Conservation (phyloP, 2,797 vertebrate species). For the Acipenser oxyrinchus region DNA sequence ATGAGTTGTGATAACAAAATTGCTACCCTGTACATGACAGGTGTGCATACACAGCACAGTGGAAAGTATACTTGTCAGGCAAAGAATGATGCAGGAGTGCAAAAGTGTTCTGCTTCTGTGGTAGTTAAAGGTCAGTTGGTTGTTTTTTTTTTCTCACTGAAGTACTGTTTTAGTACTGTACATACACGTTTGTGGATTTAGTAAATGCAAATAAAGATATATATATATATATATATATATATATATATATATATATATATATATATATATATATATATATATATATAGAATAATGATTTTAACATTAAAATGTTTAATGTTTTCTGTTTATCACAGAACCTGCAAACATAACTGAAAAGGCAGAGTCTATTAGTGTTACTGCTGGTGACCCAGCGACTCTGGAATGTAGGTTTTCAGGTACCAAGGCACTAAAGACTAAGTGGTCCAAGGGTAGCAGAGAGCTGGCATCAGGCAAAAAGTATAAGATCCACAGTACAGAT, state of each 20-base stretch:
- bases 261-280: not conserved
- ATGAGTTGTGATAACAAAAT: slow-evolving; percentile 78
- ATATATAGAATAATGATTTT: not conserved
- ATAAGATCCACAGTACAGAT: slow-evolving; percentile 82
- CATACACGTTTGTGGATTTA: no score
- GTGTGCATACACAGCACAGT: slow-evolving; percentile 72
- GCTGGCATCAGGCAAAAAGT: slow-evolving; percentile 70
- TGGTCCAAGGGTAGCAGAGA: slow-evolving; percentile 85
- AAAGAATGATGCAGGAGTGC: slow-evolving; percentile 90
- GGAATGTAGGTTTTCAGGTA: slow-evolving; percentile 87
- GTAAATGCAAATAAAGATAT: no score
- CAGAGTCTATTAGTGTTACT: slow-evolving; percentile 89
- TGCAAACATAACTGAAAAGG: slow-evolving; percentile 82
- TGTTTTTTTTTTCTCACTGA: slow-evolving; percentile 6
- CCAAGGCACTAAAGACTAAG: slow-evolving; percentile 76
- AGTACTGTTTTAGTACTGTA: no score
- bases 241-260: not conserved
- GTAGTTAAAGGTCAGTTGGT: slow-evolving; percentile 87
- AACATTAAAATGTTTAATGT: not conserved
- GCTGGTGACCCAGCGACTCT: slow-evolving; percentile 90
- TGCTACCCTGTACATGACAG: slow-evolving; percentile 72
- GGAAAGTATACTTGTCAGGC: slow-evolving; percentile 94
- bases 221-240: no score
- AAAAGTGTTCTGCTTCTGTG: slow-evolving; percentile 81
- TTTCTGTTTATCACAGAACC: slow-evolving; percentile 73